A percentile compares a stretch with the other conserved stretches of the same genome.
These are phyloP conservation scores for Cyphomyrus plagiostoma DNA, from an alignment of 2,113 vertebrate species.

Conservation along the genomic window DNA sequence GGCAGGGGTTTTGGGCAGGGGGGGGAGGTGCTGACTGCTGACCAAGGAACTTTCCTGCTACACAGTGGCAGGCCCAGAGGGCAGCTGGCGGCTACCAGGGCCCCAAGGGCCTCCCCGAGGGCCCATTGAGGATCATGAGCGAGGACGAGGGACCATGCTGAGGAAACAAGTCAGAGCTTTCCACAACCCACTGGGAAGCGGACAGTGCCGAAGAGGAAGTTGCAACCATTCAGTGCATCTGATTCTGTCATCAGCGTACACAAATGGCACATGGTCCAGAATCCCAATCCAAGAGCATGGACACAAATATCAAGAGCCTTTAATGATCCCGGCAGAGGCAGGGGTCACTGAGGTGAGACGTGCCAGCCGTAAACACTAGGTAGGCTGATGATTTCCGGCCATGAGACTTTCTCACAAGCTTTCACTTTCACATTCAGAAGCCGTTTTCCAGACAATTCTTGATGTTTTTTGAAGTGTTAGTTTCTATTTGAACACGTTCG, in stretches of 20 bases:
- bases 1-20: neutral
- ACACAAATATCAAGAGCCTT: neutral
- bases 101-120: conserved; percentile 25
- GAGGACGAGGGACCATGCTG: conserved; percentile 12
- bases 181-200: neutral
- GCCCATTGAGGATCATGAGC: conserved; percentile 13
- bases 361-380: neutral
- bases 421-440: neutral
- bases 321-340: conserved; percentile 4
- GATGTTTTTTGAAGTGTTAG: neutral
- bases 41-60: conserved; percentile 39
- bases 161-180: neutral
- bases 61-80: conserved; percentile 28
- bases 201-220: neutral
- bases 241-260: neutral
- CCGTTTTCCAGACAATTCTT: neutral
- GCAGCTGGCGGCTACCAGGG: conserved; percentile 37
- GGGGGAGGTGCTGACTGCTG: conserved; percentile 32
- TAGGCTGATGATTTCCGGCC: neutral
- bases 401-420: neutral
- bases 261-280: neutral
- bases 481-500: neutral
- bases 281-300: neutral
- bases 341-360: neutral
- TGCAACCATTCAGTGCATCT: neutral